Percentiles rank a stretch among this genome's conserved stretches.
These are phyloP conservation scores for Epinotia brunnichana DNA, from an alignment of 2,888 invertebrate genomes.

Conservation along the genomic window DNA sequence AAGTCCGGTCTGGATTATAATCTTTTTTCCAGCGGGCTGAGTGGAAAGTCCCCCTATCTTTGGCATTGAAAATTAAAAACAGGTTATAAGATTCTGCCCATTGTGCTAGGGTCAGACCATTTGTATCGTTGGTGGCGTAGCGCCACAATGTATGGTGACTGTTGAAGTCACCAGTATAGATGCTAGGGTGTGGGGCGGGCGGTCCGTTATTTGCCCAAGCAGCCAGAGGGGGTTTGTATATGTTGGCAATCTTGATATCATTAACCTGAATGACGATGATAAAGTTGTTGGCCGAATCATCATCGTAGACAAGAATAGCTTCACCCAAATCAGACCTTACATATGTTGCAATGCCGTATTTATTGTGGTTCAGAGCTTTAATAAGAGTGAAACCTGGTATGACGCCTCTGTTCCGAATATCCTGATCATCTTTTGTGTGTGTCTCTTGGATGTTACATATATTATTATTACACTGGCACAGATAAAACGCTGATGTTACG, in stretches of 20 bases:
- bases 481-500: too few species aligned
- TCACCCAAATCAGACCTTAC: neutral
- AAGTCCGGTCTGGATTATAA: neutral
- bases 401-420: neutral
- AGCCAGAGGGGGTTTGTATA: neutral
- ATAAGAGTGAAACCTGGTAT: neutral
- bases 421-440: conserved; percentile 2
- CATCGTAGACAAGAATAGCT: neutral
- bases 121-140: neutral
- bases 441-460: too few species aligned
- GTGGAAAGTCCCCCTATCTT: conserved; percentile 3
- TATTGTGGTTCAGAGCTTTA: neutral
- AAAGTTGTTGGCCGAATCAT: neutral
- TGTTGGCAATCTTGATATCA: neutral
- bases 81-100: neutral
- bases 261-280: conserved; percentile 1
- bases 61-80: neutral
- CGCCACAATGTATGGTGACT: conserved; percentile 25
- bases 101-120: neutral
- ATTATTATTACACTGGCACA: too few species aligned
- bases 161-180: conserved; percentile 14
- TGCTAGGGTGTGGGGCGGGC: neutral
- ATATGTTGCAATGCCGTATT: neutral
- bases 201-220: neutral
- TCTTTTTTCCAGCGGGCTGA: conserved; percentile 10